Base-by-base conservation (phyloP, 2,888 invertebrate genomes). In the Andrena fulva region DNA sequence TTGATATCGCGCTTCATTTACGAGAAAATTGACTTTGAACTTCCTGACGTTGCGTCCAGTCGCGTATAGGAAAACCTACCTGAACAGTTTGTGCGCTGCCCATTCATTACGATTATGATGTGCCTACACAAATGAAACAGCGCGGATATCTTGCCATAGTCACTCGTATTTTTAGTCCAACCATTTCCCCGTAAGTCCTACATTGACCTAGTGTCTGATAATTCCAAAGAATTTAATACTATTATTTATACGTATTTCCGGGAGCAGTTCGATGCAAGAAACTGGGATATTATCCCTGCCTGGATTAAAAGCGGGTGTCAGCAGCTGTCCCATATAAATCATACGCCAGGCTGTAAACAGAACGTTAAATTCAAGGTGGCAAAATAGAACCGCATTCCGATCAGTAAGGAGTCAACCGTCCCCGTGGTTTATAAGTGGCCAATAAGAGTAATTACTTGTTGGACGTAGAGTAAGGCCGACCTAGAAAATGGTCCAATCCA, bases 361-460 rank as follows among this genome's bases (percentile, higher is more conserved):
- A 60, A 54, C 20, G 16, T 56, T 67, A 63, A 74, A 84, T 83
- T 80, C 72, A 71, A 68, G 56, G 64, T 64, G 59, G 78, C 72
- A 77, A 82, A 85, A 74, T 74, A 69, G 84, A 85, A 72, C 77
- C 76, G 82, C 84, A 90, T 88, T 89, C 83, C 81, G 48, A 35
- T 62, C 33, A 62, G 59, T 54, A 66, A 60, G 68, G 68, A 81
- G 75, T 56, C 85, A 72, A 87, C 27, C 71, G 70, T 77, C 77
- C 10, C 72, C 24, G 52, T 33, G 42, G 69, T 71, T 83, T 81
- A 80, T 80, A 86, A 78, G 56, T 73, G 85, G 74, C 82, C 80
- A 82, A 87, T 86, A 85, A 84, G 64, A 52, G 85, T 86, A 90
- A 91, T 90, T 87, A 87, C 85, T 86, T 83, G 89, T 89, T 87